Evolutionary conservation across 2,797 vertebrate species (phyloP), one percentile per base, ranked within the genome.

Genomic region (Buceros bicornis): DNA sequence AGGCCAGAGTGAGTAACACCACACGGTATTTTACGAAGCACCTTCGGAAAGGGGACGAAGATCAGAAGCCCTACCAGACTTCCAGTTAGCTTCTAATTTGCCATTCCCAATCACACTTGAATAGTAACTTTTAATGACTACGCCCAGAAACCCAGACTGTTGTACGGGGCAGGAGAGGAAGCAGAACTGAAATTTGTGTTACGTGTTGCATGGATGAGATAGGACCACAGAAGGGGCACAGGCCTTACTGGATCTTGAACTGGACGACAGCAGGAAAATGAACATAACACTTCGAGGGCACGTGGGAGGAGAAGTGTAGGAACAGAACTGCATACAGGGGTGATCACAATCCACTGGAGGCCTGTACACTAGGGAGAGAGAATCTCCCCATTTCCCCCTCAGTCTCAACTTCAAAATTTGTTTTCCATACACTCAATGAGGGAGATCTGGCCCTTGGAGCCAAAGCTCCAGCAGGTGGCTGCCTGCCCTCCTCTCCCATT

Each of bases 1-100:
- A 92, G 86, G 89, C 93, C 92, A 85, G 84, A 96, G 92, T 66
- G 97, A 97, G 73, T 78, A 96, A 96, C 33, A 73, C 96, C 86
- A 88, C 58, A 90, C 35, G 13, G 70, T 79, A 90, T 95, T 98
- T 96, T 89, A 96, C 28, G 50, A 97, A 97, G 93, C 87, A 96
- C 95, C 93, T 97, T 90, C 89, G 89, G 58, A 95, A 92, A 94
- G 85, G 73, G 77, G 50, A 95, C 54, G 71, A 73, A 83, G 82
- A 94, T 58, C 51, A 77, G 89, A 92, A 95, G 50, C 78, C 67
- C 66, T 92, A 76, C 69, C 50, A 96, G 87, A 48, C 54, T 92
- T 92, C 42, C 74, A 91, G 86, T 90, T 84, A 94, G 91, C 70
- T 96, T 97, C 93, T 87, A 87, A 96, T 95, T 86, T 97, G 87